Evolutionary conservation across 2,113 vertebrate species (phyloP), one percentile per base, ranked within the genome.

Genomic region (Pogona vitticeps): DNA sequence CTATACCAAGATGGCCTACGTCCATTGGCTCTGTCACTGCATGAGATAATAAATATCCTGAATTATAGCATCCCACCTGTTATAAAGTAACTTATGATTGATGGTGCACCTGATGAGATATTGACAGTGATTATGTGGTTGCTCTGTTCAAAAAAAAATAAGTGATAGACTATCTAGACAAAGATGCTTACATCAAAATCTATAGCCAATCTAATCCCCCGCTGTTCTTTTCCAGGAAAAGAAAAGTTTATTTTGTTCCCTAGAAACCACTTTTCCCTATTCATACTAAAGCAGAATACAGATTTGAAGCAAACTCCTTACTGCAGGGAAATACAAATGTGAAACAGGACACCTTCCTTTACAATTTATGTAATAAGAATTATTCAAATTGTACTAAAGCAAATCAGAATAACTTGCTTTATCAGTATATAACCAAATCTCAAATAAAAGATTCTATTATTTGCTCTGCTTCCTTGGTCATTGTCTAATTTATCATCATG

Each of bases 31-130:
- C 88, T 88, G 86, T 76, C 63, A 76, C 76, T 84, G 93, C 89
- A 91, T 86, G 86, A 76, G 90, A 82, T 67, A 71, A 93, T 94
- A 91, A 93, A 88, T 89, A 92, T 89, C 82, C 85, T 87, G 80
- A 91, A 85, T 91, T 92, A 92, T 93, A 88, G 92, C 92, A 91
- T 89, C 72, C 91, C 90, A 91, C 42, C 42, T 94, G 82, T 84
- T 92, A 90, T 88, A 91, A 93, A 94, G 88, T 80, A 90, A 87
- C 91, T 92, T 93, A 91, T 84, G 92, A 94, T 73, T 14, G 83
- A 87, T 91, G 73, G 91, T 92, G 80, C 84, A 90, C 83, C 77
- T 87, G 88, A 90, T 91, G 90, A 87, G 85, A 88, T 89, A 82
- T 76, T 75, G 83, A 80, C 89, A 56, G 12, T 70, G 15, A 2